Evolutionary conservation across 2,888 invertebrate species (phyloP).

Genomic region (Netelia virgata): DNA sequence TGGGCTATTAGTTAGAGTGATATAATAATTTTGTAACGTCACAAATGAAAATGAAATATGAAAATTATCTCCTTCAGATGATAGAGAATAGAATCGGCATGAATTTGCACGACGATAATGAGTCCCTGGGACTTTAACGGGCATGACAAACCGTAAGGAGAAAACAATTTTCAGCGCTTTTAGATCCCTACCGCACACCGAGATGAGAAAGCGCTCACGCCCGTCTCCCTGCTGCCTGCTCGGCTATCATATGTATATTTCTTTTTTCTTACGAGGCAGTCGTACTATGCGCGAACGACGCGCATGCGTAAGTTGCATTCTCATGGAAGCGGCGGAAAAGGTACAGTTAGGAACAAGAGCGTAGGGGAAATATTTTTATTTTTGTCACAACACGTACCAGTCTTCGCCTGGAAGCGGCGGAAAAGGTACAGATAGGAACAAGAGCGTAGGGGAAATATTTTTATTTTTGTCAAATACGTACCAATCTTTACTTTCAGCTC

Average conservation of each 20-base stretch:
- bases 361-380: neutral
- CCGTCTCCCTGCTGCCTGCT: slow-evolving; percentile 45
- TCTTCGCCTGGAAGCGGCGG: slow-evolving; percentile 2
- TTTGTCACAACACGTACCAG: neutral
- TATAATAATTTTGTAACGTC: neutral
- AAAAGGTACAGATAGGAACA: slow-evolving; percentile 20
- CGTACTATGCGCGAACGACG: slow-evolving; percentile 7
- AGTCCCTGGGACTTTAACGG: slow-evolving; percentile 31
- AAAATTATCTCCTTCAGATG: slow-evolving; percentile 11
- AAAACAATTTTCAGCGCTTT: slow-evolving; percentile 1
- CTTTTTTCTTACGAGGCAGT: slow-evolving; percentile 11
- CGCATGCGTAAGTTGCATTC: slow-evolving; percentile 1
- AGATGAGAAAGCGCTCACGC: slow-evolving; percentile 60
- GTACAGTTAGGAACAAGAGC: slow-evolving; percentile 31
- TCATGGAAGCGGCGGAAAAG: slow-evolving; percentile 16
- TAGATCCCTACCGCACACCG: neutral
- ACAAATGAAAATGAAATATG: slow-evolving; percentile 7
- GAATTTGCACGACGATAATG: slow-evolving; percentile 44
- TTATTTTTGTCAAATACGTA: slow-evolving; percentile 7
- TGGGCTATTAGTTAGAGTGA: neutral
- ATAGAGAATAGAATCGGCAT: slow-evolving; percentile 23
- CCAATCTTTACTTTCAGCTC: neutral
- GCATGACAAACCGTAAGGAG: slow-evolving; percentile 41
- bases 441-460: slow-evolving; percentile 15
- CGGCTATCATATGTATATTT: slow-evolving; percentile 46